Evolutionary conservation across 2,888 invertebrate species (phyloP).

Genomic region (Cephus sareptanus): DNA sequence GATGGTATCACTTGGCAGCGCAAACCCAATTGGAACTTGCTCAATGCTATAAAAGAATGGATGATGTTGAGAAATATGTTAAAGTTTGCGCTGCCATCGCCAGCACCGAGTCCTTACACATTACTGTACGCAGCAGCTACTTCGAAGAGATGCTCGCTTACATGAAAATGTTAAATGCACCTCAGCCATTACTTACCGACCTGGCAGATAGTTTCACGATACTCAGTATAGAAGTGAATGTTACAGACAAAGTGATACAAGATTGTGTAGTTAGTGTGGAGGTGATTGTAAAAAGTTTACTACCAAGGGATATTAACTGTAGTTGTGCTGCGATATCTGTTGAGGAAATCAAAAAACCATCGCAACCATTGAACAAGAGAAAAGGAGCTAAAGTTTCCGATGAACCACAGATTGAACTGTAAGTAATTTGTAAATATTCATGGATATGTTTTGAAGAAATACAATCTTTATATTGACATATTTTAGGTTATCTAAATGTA

Average conservation of each 20-base stretch:
- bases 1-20: constrained; percentile 86
- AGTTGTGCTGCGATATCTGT: constrained; percentile 74
- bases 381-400: constrained; percentile 66
- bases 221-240: constrained; percentile 69
- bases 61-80: constrained; percentile 80
- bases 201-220: constrained; percentile 71
- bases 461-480: constrained; percentile 45
- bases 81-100: constrained; percentile 85
- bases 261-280: constrained; percentile 71
- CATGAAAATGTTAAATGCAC: constrained; percentile 68
- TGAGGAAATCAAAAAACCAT: constrained; percentile 68
- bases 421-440: constrained; percentile 47
- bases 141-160: constrained; percentile 86
- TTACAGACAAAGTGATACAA: constrained; percentile 71
- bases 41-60: constrained; percentile 84
- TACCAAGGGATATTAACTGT: constrained; percentile 76
- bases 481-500: constrained; percentile 68
- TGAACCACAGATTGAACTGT: constrained; percentile 64
- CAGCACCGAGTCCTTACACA: constrained; percentile 79
- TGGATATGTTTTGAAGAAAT: constrained; percentile 44
- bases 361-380: constrained; percentile 64
- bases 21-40: constrained; percentile 87
- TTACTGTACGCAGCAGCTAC: constrained; percentile 79
- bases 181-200: constrained; percentile 69
- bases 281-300: constrained; percentile 70